Percentiles rank a stretch among this genome's conserved stretches.
These are phyloP conservation scores for Chironomus tepperi DNA, from an alignment of 1,140 invertebrate genomes.

Conservation along the genomic window DNA sequence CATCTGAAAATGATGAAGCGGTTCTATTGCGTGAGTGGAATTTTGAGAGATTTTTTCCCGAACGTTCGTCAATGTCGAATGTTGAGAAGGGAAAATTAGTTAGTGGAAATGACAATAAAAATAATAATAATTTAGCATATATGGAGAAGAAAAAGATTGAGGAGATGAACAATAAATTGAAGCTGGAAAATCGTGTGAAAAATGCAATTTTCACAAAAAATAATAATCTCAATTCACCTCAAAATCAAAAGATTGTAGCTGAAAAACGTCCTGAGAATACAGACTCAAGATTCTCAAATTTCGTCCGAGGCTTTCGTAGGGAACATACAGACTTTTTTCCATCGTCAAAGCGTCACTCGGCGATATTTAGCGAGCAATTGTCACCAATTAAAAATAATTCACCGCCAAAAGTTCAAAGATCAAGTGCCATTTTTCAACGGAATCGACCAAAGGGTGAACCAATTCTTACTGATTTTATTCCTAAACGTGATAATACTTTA, in stretches of 20 bases:
- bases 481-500: background rate
- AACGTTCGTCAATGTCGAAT: slow-evolving; percentile 38
- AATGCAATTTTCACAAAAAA: slow-evolving; percentile 25
- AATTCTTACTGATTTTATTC: slow-evolving; percentile 59
- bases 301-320: slow-evolving; percentile 65
- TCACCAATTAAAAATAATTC: slow-evolving; percentile 41
- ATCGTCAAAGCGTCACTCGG: slow-evolving; percentile 59
- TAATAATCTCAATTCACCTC: slow-evolving; percentile 26
- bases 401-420: slow-evolving; percentile 36
- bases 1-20: slow-evolving; percentile 56
- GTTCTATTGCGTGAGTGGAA: slow-evolving; percentile 73
- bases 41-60: slow-evolving; percentile 71
- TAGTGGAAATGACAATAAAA: background rate
- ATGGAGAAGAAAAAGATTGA: slow-evolving; percentile 23
- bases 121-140: slow-evolving; percentile 18
- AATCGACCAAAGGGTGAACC: slow-evolving; percentile 59
- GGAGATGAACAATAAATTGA: slow-evolving; percentile 26
- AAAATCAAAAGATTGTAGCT: slow-evolving; percentile 39
- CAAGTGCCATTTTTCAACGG: slow-evolving; percentile 57
- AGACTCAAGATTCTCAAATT: slow-evolving; percentile 55
- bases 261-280: slow-evolving; percentile 48
- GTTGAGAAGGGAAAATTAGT: slow-evolving; percentile 34
- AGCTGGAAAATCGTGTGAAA: slow-evolving; percentile 26
- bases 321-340: slow-evolving; percentile 76
- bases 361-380: slow-evolving; percentile 47